These are phyloP conservation scores for Caenorhabditis afra DNA, from an alignment of 2,888 invertebrate species.

Conservation along the genomic window DNA sequence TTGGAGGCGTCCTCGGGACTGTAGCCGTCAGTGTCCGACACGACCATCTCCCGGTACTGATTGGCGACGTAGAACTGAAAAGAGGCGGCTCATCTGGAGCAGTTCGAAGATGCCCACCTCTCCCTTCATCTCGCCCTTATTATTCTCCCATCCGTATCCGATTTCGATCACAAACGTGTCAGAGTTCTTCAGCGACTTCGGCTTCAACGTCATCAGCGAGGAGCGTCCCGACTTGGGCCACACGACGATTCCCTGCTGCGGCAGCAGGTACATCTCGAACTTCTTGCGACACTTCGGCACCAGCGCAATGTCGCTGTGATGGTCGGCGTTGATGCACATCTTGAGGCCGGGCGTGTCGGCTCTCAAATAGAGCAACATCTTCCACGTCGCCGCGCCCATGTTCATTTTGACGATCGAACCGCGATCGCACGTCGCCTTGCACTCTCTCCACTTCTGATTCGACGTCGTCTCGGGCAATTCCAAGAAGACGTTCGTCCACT, in stretches of 20 bases:
- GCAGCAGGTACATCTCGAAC: conserved; percentile 25
- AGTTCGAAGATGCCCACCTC: conserved; percentile 5
- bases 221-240: conserved; percentile 41
- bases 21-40: conserved; percentile 30
- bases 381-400: conserved; percentile 19
- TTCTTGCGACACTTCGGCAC: conserved; percentile 5
- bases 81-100: background rate
- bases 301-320: background rate
- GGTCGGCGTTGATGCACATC: conserved; percentile 19
- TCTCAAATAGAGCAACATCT: conserved; percentile 22
- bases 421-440: conserved; percentile 11
- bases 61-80: conserved; percentile 54
- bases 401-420: conserved; percentile 19
- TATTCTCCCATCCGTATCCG: conserved; percentile 21
- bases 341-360: conserved; percentile 17
- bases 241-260: conserved; percentile 32
- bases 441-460: background rate
- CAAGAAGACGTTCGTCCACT: conserved; percentile 22
- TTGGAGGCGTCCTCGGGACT: background rate
- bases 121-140: background rate
- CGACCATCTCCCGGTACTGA: conserved; percentile 26
- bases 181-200: no score
- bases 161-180: conserved; percentile 23
- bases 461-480: background rate
- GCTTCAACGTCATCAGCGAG: conserved; percentile 15